Percentiles rank a stretch among this genome's conserved stretches.
Conservation (phyloP, 2,888 invertebrate genomes). For the Rhopalosiphum nymphaeae region DNA sequence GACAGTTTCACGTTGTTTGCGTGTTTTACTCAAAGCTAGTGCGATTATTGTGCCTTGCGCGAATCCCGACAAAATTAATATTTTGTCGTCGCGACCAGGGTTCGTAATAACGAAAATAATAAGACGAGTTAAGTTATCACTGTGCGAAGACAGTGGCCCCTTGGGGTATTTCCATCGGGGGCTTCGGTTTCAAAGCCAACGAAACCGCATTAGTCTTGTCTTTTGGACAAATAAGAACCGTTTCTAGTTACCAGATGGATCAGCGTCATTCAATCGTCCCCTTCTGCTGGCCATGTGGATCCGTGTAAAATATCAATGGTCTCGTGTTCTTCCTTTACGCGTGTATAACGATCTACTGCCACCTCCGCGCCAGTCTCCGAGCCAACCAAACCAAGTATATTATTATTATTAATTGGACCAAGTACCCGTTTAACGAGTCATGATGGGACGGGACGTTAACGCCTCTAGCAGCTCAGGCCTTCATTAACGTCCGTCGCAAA, state of each 20-base stretch:
- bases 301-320: slow-evolving; percentile 55
- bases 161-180: slow-evolving; percentile 3
- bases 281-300: not conserved
- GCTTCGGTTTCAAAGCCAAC: slow-evolving; percentile 42
- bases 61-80: not conserved
- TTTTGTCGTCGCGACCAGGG: not conserved
- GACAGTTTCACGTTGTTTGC: not conserved
- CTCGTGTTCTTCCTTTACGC: slow-evolving; percentile 30
- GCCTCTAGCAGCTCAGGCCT: slow-evolving; percentile 11
- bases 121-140: slow-evolving; percentile 15
- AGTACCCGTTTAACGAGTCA: slow-evolving; percentile 48
- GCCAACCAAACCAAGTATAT: slow-evolving; percentile 18
- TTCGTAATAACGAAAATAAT: not conserved
- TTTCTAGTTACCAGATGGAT: slow-evolving; percentile 58
- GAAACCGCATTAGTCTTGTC: slow-evolving; percentile 50
- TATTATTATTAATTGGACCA: slow-evolving; percentile 56
- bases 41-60: not conserved
- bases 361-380: not conserved
- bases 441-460: not conserved
- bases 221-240: slow-evolving; percentile 19
- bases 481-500: slow-evolving; percentile 48
- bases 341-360: slow-evolving; percentile 7
- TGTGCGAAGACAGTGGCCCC: not conserved
- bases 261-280: slow-evolving; percentile 37
- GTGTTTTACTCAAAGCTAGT: not conserved